Evolutionary conservation across 1,140 invertebrate species (phyloP), one percentile per base, ranked within the genome.

Genomic region (Ostrea edulis): DNA sequence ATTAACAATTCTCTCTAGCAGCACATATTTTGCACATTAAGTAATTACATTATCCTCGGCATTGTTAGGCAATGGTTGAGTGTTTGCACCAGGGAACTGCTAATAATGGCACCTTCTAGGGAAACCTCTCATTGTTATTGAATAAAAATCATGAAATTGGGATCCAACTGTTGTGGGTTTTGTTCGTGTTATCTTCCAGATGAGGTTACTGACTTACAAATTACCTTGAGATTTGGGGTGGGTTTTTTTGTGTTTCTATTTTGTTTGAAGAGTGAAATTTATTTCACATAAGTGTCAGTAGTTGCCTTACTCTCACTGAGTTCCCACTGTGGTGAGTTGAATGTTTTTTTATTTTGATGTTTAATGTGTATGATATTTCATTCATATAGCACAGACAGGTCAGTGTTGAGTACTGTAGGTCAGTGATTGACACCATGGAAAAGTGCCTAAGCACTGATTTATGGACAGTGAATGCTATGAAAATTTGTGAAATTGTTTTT

Each of bases 1-100:
- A 71, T 71, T 25, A 71, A 22, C 68, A 29, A 71, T 71, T 71
- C 55, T 35, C 29, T 29, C 22, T 25, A 71, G 25, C 68, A 71
- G 25, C 68, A 71, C 25, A 71, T 71, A 71, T 71, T 71, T 71
- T 71, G 68, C 68, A 71, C 68, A 71, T 71, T 71, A 71, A 35
- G 68, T 71, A 71, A 71, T 71, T 71, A 71, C 68, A 71, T 62
- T 62, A 62, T 62, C 58, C n/a, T 62, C 11, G 12, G 20, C 58
- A 14, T 62, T 62, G 68, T 71, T 11, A 71, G 68, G 22, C 68
- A 8, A 71, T 71, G 68, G 68, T 71, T 71, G n/a, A 29, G 22
- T 35, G 68, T 71, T 71, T 71, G 22, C 68, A 71, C 68, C 9
- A 12, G 68, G 68, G 68, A 71, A 14, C 22, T 25, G n/a, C 25